Percentiles rank a stretch among this genome's conserved stretches.
These are phyloP conservation scores for Noctua janthe DNA, from an alignment of 2,888 invertebrate species.

Conservation along the genomic window DNA sequence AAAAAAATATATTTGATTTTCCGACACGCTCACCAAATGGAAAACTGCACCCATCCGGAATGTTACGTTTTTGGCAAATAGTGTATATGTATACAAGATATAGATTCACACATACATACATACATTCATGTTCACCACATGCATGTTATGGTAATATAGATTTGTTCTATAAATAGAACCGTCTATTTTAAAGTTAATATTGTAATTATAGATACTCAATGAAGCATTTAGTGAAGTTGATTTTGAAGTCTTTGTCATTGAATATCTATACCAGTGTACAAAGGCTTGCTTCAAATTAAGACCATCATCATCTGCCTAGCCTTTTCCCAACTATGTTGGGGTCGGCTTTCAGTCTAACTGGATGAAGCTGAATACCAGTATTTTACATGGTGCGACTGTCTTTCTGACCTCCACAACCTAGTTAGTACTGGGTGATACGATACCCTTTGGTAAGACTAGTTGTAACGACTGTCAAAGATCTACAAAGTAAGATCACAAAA, in stretches of 20 bases:
- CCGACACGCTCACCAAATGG: constrained; percentile 67
- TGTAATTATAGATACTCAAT: background rate
- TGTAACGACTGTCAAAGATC: too few relatives aligned
- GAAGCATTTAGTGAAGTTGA: background rate
- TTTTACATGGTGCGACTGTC: too few relatives aligned
- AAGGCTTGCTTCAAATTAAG: background rate
- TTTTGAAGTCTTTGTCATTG: background rate
- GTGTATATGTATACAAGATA: constrained; percentile 59
- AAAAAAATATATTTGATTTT: constrained; percentile 4
- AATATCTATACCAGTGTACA: background rate
- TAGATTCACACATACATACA: constrained; percentile 19
- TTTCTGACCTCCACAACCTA: too few relatives aligned
- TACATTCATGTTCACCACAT: constrained; percentile 12
- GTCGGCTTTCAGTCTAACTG: too few relatives aligned
- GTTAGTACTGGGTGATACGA: too few relatives aligned
- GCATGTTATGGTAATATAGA: constrained; percentile 25
- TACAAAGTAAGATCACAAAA: too few relatives aligned
- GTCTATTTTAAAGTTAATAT: constrained; percentile 19
- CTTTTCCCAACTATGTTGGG: too few relatives aligned
- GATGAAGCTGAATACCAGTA: too few relatives aligned
- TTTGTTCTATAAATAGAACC: constrained; percentile 43
- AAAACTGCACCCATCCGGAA: constrained; percentile 67
- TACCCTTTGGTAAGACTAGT: too few relatives aligned
- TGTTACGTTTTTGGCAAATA: constrained; percentile 76
- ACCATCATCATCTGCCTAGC: background rate